Percentiles rank a stretch among this genome's conserved stretches.
phyloP scores from a whole-genome alignment of 2,888 invertebrate genomes.

The Polyploca ridens region DNA sequence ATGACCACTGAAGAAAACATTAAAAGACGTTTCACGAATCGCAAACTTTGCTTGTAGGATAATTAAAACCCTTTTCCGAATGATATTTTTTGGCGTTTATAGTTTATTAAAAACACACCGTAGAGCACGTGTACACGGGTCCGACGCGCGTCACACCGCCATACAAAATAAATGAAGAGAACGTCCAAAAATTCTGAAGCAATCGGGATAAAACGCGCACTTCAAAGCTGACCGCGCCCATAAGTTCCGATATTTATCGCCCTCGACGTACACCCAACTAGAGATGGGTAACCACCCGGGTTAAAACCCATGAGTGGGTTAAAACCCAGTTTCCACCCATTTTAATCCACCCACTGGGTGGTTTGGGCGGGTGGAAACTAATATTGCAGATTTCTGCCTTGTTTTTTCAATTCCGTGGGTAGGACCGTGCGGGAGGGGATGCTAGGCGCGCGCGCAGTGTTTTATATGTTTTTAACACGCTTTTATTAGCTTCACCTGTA shows the following conservation, averaged over 20 bases:
- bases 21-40: background rate
- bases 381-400: too few relatives aligned
- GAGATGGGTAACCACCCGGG: too few relatives aligned
- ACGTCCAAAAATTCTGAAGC: conserved; percentile 50
- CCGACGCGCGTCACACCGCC: conserved; percentile 11
- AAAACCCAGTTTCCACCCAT: too few relatives aligned
- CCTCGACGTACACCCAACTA: conserved; percentile 57
- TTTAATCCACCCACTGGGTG: too few relatives aligned
- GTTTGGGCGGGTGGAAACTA: too few relatives aligned
- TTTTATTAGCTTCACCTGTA: too few relatives aligned
- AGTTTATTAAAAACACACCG: background rate
- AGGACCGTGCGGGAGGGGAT: too few relatives aligned
- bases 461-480: too few relatives aligned
- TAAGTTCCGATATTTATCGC: conserved; percentile 80
- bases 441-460: too few relatives aligned
- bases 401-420: too few relatives aligned
- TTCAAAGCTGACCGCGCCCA: conserved; percentile 77
- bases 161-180: conserved; percentile 18
- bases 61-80: background rate
- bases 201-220: conserved; percentile 62
- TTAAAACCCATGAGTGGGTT: too few relatives aligned
- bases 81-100: background rate
- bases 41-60: background rate
- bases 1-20: background rate
- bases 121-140: background rate